These are phyloP conservation scores for Melanerpes formicivorus DNA, from an alignment of 2,113 vertebrate species.

Conservation along the genomic window DNA sequence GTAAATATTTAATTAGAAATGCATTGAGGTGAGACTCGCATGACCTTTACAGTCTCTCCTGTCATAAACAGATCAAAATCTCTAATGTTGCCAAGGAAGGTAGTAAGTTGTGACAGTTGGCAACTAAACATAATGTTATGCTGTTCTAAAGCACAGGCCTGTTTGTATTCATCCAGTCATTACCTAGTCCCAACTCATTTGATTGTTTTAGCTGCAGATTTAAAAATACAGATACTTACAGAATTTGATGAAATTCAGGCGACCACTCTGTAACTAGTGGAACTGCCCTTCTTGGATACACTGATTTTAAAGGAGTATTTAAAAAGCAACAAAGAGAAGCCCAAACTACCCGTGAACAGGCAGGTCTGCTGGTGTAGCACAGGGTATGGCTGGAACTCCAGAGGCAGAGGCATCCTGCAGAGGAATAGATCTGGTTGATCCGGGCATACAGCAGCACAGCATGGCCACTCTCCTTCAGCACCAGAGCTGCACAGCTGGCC, in stretches of 20 bases:
- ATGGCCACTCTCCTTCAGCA: not conserved
- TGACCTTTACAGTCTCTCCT: not conserved
- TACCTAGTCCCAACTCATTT: not conserved
- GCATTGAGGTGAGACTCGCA: not conserved
- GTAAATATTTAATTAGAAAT: not conserved
- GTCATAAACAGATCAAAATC: not conserved
- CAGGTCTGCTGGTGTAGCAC: not conserved
- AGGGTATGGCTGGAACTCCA: not conserved
- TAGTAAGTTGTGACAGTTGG: not conserved
- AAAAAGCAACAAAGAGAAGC: not conserved
- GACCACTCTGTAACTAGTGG: not conserved
- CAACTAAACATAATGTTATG: not conserved
- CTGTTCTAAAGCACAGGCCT: not conserved
- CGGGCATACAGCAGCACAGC: not conserved
- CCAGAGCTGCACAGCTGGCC: not conserved
- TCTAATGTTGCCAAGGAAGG: not conserved
- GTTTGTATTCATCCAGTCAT: not conserved
- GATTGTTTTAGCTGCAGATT: not conserved
- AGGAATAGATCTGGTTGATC: not conserved
- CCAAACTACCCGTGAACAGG: not conserved
- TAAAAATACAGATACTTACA: fast-evolving
- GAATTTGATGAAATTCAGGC: not conserved
- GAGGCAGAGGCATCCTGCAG: not conserved
- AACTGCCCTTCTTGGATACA: not conserved
- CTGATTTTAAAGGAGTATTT: not conserved